A percentile compares a stretch with the other conserved stretches of the same genome.
phyloP scores from a whole-genome alignment of 1,140 invertebrate genomes.

The Drusus annulatus region DNA sequence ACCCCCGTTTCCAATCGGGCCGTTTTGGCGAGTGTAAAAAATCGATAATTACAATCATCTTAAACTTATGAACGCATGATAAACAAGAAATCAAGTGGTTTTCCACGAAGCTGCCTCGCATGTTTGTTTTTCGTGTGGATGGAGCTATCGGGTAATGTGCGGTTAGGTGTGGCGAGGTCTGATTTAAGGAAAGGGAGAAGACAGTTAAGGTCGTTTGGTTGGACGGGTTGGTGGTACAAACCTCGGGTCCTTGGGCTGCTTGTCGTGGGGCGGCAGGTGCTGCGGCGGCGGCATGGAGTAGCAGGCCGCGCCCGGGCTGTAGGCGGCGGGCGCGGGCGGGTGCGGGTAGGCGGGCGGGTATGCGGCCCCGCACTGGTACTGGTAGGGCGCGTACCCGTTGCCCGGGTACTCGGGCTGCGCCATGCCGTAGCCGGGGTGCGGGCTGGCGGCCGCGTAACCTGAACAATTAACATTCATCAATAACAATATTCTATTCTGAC shows the following conservation, averaged over 20 bases:
- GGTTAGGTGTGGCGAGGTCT: too few species aligned
- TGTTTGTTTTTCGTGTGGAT: too few species aligned
- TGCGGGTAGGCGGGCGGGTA: constrained; percentile 78
- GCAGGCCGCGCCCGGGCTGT: constrained; percentile 80
- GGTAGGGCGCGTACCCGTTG: constrained; percentile 79
- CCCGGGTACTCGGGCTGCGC: constrained; percentile 84
- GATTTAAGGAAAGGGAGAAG: background rate
- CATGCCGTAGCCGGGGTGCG: constrained; percentile 87
- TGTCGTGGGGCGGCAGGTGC: constrained; percentile 80
- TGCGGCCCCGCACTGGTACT: constrained; percentile 73
- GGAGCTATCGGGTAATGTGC: too few species aligned
- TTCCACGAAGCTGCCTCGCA: too few species aligned
- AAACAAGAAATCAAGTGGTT: too few species aligned
- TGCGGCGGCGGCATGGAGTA: constrained; percentile 89
- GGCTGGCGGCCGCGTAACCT: constrained; percentile 87
- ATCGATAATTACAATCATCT: too few species aligned
- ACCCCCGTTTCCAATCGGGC: too few species aligned
- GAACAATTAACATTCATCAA: background rate
- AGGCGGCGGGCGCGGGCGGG: constrained; percentile 78
- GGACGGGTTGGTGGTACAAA: constrained; percentile 70
- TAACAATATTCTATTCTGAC: too few species aligned
- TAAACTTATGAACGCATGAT: too few species aligned
- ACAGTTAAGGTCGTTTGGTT: background rate
- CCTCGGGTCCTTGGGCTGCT: constrained; percentile 82
- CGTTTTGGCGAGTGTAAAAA: too few species aligned